A percentile compares a stretch with the other conserved stretches of the same genome.
phyloP scores from a whole-genome alignment of 1,140 invertebrate species.

The Drosophila tristis region DNA sequence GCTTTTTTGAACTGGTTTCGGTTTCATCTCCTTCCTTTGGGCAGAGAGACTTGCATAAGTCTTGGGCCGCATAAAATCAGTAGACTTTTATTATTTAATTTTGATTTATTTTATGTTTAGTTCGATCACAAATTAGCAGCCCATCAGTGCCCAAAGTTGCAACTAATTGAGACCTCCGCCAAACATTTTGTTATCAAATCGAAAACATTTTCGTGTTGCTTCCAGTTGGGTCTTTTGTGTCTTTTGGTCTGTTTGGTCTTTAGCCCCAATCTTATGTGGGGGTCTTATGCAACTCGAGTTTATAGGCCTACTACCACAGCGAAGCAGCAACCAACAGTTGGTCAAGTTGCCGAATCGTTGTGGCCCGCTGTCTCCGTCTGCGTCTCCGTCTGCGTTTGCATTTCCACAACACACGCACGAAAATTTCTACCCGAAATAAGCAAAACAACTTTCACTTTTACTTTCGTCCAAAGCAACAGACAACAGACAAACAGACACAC shows the following conservation, averaged over 20 bases:
- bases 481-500: not conserved
- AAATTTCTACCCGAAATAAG: constrained; percentile 63
- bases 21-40: no score
- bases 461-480: constrained; percentile 49
- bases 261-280: constrained; percentile 11
- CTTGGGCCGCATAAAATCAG: no score
- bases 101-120: no score
- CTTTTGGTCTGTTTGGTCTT: constrained; percentile 4
- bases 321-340: constrained; percentile 11
- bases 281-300: constrained; percentile 45
- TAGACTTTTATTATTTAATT: no score
- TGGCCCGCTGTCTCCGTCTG: not conserved
- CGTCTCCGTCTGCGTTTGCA: constrained; percentile 6
- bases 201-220: not conserved
- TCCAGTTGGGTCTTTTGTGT: constrained; percentile 8
- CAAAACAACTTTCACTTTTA: constrained; percentile 77
- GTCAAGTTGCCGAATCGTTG: constrained; percentile 37
- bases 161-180: not conserved
- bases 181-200: constrained; percentile 1
- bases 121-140: no score
- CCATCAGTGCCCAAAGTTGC: no score
- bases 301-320: constrained; percentile 43
- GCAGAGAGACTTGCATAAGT: no score
- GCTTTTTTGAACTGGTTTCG: no score
- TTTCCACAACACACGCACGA: constrained; percentile 57